Conservation (phyloP, 1,140 invertebrate genomes). For the Zaprionus camerounensis region DNA sequence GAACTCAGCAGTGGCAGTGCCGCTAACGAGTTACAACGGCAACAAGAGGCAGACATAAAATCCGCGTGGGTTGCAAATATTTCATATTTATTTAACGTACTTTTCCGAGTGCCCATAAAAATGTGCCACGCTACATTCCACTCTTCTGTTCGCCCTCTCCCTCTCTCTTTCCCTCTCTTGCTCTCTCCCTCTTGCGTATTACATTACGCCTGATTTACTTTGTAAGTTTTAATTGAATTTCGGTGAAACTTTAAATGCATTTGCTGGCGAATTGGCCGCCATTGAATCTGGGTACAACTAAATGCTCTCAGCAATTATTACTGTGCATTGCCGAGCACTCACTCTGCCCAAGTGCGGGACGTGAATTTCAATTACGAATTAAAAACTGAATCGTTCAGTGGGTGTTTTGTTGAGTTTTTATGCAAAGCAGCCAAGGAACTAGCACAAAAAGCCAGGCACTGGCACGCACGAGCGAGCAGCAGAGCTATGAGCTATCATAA, state of each 20-base stretch:
- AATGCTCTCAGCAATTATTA: slow-evolving; percentile 35
- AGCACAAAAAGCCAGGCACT: slow-evolving; percentile 27
- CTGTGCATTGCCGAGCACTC: slow-evolving; percentile 18
- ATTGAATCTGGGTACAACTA: slow-evolving; percentile 36
- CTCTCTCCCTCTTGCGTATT: not conserved
- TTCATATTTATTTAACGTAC: slow-evolving; percentile 59
- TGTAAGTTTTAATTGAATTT: slow-evolving; percentile 55
- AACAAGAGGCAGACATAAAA: slow-evolving; percentile 19
- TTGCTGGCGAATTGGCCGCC: slow-evolving; percentile 24
- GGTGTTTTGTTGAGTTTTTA: slow-evolving; percentile 31
- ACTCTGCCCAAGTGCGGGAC: not conserved
- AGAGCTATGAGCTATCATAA: slow-evolving; percentile 39
- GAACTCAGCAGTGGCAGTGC: slow-evolving; percentile 31
- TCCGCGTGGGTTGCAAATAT: slow-evolving; percentile 44
- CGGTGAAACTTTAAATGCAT: slow-evolving; percentile 33
- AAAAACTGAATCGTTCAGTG: slow-evolving; percentile 13
- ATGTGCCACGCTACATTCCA: not conserved
- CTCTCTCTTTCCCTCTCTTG: not conserved
- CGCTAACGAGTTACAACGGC: slow-evolving; percentile 52
- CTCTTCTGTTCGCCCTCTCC: not conserved
- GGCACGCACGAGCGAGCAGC: slow-evolving; percentile 51
- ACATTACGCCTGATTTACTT: slow-evolving; percentile 47
- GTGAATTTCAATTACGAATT: slow-evolving; percentile 31
- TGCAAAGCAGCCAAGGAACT: slow-evolving; percentile 50
- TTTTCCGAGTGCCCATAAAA: slow-evolving; percentile 48